A percentile compares a stretch with the other conserved stretches of the same genome.
Conservation (phyloP, 2,113 vertebrate genomes). For the Athene noctua region DNA sequence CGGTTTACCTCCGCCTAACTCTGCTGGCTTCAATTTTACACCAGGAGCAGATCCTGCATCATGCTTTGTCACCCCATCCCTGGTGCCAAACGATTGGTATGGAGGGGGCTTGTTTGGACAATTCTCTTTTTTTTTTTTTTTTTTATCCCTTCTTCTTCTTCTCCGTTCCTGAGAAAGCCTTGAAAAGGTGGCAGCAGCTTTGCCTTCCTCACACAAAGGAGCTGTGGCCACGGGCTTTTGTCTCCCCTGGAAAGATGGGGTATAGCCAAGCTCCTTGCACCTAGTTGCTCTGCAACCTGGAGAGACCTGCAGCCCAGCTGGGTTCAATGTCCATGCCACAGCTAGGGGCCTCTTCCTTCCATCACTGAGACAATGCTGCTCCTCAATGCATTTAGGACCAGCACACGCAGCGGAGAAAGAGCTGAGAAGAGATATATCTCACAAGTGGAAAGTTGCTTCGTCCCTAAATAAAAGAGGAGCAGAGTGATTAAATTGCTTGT, state of each 20-base stretch:
- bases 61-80: background rate
- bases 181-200: background rate
- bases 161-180: background rate
- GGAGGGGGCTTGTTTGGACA: background rate
- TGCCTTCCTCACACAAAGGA: background rate
- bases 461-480: background rate
- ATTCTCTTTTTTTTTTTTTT: background rate
- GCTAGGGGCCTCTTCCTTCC: background rate
- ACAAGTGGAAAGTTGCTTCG: background rate
- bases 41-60: background rate
- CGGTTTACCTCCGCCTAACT: rapidly evolving
- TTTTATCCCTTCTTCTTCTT: background rate
- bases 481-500: background rate
- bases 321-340: rapidly evolving
- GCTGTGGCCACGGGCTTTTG: rapidly evolving
- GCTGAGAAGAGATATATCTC: background rate
- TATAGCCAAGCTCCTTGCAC: background rate
- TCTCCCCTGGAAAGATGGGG: background rate
- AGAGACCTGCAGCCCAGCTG: background rate
- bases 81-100: rapidly evolving
- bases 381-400: rapidly evolving
- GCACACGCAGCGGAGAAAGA: background rate
- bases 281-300: background rate
- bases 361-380: background rate
- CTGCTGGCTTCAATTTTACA: background rate